phyloP scores from a whole-genome alignment of 2,888 invertebrate species.

The Orthosia gothica region DNA sequence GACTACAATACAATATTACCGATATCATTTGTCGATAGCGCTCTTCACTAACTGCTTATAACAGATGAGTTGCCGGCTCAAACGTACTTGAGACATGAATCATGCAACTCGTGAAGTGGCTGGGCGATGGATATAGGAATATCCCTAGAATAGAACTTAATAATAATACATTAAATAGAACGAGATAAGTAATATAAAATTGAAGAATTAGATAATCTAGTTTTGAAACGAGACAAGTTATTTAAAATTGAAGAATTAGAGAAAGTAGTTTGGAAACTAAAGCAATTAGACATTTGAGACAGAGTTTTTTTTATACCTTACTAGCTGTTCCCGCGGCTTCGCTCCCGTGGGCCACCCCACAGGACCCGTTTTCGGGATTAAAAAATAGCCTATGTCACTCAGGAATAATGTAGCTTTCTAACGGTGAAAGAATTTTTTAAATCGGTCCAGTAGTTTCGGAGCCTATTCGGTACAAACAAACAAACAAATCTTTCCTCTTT shows the following conservation, averaged over 20 bases:
- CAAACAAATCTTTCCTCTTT: no score
- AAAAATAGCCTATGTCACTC: no score
- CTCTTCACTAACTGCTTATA: constrained; percentile 57
- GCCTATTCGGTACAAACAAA: no score
- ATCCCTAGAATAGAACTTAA: constrained; percentile 55
- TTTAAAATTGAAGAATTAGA: not conserved
- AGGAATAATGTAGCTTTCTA: no score
- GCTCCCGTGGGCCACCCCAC: no score
- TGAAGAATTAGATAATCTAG: not conserved
- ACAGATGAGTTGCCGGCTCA: constrained; percentile 51
- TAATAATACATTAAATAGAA: not conserved
- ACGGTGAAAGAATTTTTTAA: no score
- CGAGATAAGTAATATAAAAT: not conserved
- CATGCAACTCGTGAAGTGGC: constrained; percentile 50
- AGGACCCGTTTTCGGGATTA: no score
- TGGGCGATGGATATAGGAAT: constrained; percentile 45
- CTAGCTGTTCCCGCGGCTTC: no score
- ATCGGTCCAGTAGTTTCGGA: no score
- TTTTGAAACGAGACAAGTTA: not conserved
- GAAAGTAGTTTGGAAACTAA: not conserved
- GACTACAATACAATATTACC: constrained; percentile 39
- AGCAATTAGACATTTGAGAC: no score
- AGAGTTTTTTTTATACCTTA: no score
- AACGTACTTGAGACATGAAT: constrained; percentile 63
- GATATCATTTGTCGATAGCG: constrained; percentile 57